Evolutionary conservation across 2,888 invertebrate genomes (phyloP).

Genomic region (Platycnemis pennipes): DNA sequence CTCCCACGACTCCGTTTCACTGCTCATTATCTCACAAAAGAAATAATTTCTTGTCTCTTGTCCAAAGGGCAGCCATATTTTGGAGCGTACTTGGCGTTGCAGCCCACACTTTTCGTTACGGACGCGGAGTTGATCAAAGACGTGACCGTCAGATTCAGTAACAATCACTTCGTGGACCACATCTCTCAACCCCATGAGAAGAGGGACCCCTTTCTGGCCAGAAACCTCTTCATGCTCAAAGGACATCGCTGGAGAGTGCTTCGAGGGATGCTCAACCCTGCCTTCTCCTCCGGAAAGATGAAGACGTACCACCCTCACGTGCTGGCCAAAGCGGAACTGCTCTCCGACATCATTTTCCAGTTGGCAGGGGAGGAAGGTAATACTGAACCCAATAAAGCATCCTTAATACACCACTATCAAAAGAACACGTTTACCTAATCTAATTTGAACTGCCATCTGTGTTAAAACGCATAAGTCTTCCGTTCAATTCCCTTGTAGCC

Average conservation of each 20-base stretch:
- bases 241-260: conserved; percentile 84
- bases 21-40: no score
- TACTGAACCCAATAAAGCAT: no score
- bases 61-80: conserved; percentile 4
- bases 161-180: conserved; percentile 84
- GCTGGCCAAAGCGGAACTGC: conserved; percentile 81
- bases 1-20: not conserved
- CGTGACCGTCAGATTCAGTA: conserved; percentile 83
- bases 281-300: conserved; percentile 85
- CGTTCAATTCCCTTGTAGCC: no score
- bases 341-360: conserved; percentile 78
- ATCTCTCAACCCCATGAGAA: conserved; percentile 80
- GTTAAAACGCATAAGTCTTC: no score
- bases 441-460: no score
- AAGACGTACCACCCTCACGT: conserved; percentile 84
- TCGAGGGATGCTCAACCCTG: conserved; percentile 84
- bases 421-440: no score
- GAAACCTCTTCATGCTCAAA: conserved; percentile 82
- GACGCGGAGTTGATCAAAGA: conserved; percentile 82
- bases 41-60: no score
- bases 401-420: no score
- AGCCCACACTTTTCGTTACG: conserved; percentile 83
- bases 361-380: conserved; percentile 74
- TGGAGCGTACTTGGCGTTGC: conserved; percentile 72
- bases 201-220: conserved; percentile 82